phyloP scores from a whole-genome alignment of 2,888 invertebrate genomes.

The Volucella inflata region DNA sequence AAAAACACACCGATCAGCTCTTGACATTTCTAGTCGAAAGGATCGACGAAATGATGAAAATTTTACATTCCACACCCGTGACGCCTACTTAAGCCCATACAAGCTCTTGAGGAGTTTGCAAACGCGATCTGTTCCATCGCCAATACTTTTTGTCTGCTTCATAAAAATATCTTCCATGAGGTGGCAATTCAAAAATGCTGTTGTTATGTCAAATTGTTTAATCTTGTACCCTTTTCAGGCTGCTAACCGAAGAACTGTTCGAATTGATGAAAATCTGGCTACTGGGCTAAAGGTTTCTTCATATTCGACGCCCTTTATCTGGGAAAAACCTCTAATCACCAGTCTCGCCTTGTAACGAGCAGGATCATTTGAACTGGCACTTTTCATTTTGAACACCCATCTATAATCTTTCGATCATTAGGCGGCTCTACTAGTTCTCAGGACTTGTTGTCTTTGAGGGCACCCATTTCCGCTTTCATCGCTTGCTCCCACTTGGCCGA shows the following conservation, averaged over 20 bases:
- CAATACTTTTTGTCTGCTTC: conserved; percentile 66
- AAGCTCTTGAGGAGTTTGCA: conserved; percentile 70
- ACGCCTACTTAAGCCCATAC: conserved; percentile 76
- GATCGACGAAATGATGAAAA: conserved; percentile 72
- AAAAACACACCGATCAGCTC: conserved; percentile 78
- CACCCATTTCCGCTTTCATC: conserved; percentile 45
- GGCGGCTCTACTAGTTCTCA: conserved; percentile 66
- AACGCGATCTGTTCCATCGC: conserved; percentile 70
- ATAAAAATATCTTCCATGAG: conserved; percentile 68
- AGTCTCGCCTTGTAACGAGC: conserved; percentile 77
- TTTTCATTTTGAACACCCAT: conserved; percentile 78
- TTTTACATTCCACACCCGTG: conserved; percentile 70
- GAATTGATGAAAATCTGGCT: conserved; percentile 76
- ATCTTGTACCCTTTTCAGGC: conserved; percentile 45
- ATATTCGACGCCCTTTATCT: conserved; percentile 78
- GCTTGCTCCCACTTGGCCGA: conserved; percentile 29
- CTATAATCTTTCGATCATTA: conserved; percentile 65
- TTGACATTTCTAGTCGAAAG: conserved; percentile 73
- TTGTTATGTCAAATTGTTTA: conserved; percentile 65
- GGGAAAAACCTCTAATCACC: conserved; percentile 78
- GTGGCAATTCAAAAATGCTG: conserved; percentile 62
- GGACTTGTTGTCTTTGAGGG: conserved; percentile 65
- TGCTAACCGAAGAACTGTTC: conserved; percentile 74
- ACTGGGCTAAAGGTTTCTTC: conserved; percentile 80
- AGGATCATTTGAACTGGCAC: conserved; percentile 25